Conservation (phyloP, 2,888 invertebrate genomes). For the Aphidius colemani region DNA sequence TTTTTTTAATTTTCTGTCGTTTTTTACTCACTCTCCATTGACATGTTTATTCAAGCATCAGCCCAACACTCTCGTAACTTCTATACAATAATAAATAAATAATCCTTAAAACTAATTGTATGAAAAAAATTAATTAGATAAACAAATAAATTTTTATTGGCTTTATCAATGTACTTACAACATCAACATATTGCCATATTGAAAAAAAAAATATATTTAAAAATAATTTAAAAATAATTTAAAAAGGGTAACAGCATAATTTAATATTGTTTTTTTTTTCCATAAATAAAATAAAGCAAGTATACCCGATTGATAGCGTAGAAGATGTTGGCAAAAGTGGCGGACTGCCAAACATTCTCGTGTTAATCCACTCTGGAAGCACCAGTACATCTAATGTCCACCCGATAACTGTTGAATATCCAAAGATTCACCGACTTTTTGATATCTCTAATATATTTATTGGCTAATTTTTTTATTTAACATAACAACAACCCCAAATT, state of each 20-base stretch:
- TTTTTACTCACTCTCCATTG: constrained; percentile 53
- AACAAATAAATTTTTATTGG: constrained; percentile 40
- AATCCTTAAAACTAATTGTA: constrained; percentile 14
- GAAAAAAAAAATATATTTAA: too few relatives aligned
- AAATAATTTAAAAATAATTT: too few relatives aligned
- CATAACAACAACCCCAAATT: background rate
- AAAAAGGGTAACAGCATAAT: too few relatives aligned
- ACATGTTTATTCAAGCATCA: constrained; percentile 48
- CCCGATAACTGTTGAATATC: too few relatives aligned
- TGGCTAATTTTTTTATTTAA: background rate
- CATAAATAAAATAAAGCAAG: constrained; percentile 29
- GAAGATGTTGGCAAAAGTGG: constrained; percentile 34
- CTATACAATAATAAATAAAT: constrained; percentile 13
- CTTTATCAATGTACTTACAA: constrained; percentile 58
- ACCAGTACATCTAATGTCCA: too few relatives aligned
- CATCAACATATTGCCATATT: constrained; percentile 53
- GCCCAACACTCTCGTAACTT: constrained; percentile 49
- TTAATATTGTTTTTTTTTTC: too few relatives aligned
- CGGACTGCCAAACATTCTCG: too few relatives aligned
- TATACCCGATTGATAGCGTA: constrained; percentile 34
- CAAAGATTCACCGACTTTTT: too few relatives aligned
- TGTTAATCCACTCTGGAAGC: too few relatives aligned
- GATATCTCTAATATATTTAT: too few relatives aligned
- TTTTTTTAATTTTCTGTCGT: constrained; percentile 21
- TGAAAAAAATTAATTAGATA: constrained; percentile 9